Base-by-base conservation (phyloP, 2,797 vertebrate species). In the Coregonus sp. region DNA sequence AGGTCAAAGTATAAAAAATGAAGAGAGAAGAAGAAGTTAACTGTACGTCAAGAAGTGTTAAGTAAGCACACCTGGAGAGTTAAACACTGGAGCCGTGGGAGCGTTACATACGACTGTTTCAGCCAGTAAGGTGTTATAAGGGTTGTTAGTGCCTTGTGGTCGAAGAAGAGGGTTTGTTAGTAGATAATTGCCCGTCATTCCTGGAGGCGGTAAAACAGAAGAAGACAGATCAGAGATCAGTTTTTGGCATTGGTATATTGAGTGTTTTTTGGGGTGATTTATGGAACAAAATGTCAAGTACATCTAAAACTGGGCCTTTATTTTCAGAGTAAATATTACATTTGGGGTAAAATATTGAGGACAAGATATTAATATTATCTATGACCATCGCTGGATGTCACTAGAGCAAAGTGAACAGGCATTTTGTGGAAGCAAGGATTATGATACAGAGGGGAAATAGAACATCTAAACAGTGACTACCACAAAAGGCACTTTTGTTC, bases 181-280 rank as follows among this genome's bases (percentile, higher is more conserved):
- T 97, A 99, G 98, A 95, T 99, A 99, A 96, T 99, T 99, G 95
- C 97, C 97, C 95, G 97, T 98, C 98, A 99, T 99, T 96, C 98
- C 98, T 99, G 95, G 95, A 98, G 40, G 96, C 91, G 94, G 96
- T 94, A 91, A 96, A 94, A 96, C 89, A 96, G 86, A 94, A 92
- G 88, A 89, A 89, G 86, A 93, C 76, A 79, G 76, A 92, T 94
- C 70, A 72, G 70, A 18, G 40, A 47, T 14, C 16, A 12, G 25
- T 51, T 76, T 76, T 37, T 5, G 59, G 56, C 70, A 70, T 47
- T 20, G 37, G 68, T 6, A 37, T 5, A 20, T 11, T 47, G 56
- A 51, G 29, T 66, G 50, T 5, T 74, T 33, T 50, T 51, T 51
- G 37, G 25, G 20, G 71, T 77, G 61, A 61, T 79, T 51, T 67